Percentiles rank a stretch among this genome's conserved stretches.
Conservation (phyloP, 2,797 vertebrate genomes). For the Rhinella marina region DNA sequence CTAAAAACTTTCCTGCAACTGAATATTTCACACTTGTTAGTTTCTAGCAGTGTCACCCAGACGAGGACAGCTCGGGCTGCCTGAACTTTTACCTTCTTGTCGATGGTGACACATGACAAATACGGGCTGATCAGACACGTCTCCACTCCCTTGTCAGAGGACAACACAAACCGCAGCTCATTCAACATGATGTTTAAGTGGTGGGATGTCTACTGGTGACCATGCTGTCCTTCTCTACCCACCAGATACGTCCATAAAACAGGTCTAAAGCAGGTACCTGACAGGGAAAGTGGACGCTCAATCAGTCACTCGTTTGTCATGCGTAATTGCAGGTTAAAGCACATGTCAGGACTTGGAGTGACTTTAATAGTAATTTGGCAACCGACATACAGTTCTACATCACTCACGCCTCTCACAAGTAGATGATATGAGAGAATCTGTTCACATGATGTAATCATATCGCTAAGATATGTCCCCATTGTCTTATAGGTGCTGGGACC, state of each 20-base stretch:
- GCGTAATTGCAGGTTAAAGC: not conserved
- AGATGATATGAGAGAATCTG: not conserved
- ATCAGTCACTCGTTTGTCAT: constrained; percentile 7
- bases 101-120: constrained; percentile 1
- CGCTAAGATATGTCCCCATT: no score
- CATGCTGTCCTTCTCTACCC: not conserved
- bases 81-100: not conserved
- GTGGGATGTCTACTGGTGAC: not conserved
- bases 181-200: not conserved
- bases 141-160: not conserved
- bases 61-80: no score
- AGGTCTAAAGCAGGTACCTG: not conserved
- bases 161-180: not conserved
- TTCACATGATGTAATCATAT: constrained; percentile 32
- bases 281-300: not conserved
- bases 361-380: constrained; percentile 7
- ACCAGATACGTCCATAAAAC: not conserved
- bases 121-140: not conserved
- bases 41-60: not conserved
- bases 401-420: not conserved
- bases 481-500: no score
- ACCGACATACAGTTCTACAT: no score
- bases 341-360: constrained; percentile 4
- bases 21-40: not conserved
- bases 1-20: not conserved